Evolutionary conservation across 2,888 invertebrate species (phyloP).

Genomic region (Coleophora deauratella): DNA sequence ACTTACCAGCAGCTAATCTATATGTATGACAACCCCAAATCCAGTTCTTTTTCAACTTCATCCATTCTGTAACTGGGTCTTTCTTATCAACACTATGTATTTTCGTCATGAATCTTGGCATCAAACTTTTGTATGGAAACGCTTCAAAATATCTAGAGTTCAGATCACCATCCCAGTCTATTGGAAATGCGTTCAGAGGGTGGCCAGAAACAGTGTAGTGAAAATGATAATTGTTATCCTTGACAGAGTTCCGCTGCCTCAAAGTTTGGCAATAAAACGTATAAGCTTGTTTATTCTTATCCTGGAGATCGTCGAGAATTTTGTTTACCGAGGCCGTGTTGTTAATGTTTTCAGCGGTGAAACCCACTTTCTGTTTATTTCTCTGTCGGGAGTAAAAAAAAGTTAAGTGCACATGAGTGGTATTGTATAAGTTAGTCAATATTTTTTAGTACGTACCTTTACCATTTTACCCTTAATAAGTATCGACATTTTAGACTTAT

Average conservation of each 20-base stretch:
- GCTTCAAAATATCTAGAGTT: constrained; percentile 45
- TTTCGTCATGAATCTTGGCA: constrained; percentile 44
- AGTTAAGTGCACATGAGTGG: too few relatives aligned
- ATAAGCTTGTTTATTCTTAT: constrained; percentile 33
- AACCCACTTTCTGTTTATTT: constrained; percentile 10
- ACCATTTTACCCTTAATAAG: not conserved
- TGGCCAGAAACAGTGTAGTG: constrained; percentile 41
- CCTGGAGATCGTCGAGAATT: constrained; percentile 35
- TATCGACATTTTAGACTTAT: not conserved
- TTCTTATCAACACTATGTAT: constrained; percentile 28
- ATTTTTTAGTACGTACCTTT: not conserved
- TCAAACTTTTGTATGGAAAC: constrained; percentile 43
- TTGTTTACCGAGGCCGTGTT: constrained; percentile 37
- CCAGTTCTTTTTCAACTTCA: constrained; percentile 48
- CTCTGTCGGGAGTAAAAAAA: not conserved
- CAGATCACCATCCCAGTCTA: constrained; percentile 54
- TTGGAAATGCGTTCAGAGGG: constrained; percentile 38
- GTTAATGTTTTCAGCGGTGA: constrained; percentile 35
- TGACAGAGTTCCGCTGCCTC: constrained; percentile 21
- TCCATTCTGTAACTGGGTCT: constrained; percentile 45
- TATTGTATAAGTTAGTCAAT: not conserved
- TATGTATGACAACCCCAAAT: constrained; percentile 13
- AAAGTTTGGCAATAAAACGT: constrained; percentile 33
- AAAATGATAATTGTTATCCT: constrained; percentile 26
- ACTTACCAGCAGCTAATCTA: constrained; percentile 30